Evolutionary conservation across 1,140 invertebrate species (phyloP).

Genomic region (Bursaphelenchus mucronatus): DNA sequence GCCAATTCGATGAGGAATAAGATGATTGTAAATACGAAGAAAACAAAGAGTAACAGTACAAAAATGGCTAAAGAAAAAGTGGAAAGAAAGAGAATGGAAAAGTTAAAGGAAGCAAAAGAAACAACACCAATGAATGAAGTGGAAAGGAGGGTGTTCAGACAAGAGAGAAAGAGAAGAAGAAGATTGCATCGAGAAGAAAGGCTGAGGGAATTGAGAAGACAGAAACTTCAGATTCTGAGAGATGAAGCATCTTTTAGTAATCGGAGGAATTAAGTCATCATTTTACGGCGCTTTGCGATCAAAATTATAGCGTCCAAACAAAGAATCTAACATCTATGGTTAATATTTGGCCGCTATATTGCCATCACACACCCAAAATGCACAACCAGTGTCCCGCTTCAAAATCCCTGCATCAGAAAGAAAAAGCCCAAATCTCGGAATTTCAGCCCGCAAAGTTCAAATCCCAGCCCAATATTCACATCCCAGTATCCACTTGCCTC

Average conservation of each 20-base stretch:
- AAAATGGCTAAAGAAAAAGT: conserved; percentile 10
- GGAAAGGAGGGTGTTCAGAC: conserved; percentile 21
- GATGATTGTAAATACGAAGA: neutral
- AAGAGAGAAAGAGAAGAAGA: conserved; percentile 20
- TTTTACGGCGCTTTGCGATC: too few relatives aligned
- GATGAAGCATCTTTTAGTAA: conserved; percentile 3
- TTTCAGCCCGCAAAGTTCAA: too few relatives aligned
- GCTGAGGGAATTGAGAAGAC: conserved; percentile 13
- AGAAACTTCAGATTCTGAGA: conserved; percentile 10
- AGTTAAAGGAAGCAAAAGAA: neutral
- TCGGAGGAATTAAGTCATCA: too few relatives aligned
- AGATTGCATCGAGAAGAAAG: conserved; percentile 19
- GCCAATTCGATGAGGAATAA: conserved; percentile 7
- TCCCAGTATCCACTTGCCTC: too few relatives aligned
- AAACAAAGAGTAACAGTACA: conserved; percentile 4
- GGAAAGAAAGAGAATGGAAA: conserved; percentile 3
- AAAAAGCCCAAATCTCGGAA: too few relatives aligned
- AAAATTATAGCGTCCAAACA: too few relatives aligned
- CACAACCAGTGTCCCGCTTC: too few relatives aligned
- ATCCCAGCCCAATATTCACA: too few relatives aligned
- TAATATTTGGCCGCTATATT: too few relatives aligned
- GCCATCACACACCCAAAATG: too few relatives aligned
- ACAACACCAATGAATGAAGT: conserved; percentile 14
- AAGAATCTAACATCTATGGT: too few relatives aligned
- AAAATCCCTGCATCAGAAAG: too few relatives aligned